phyloP scores from a whole-genome alignment of 2,888 invertebrate genomes.

The Aphidoletes aphidimyza region DNA sequence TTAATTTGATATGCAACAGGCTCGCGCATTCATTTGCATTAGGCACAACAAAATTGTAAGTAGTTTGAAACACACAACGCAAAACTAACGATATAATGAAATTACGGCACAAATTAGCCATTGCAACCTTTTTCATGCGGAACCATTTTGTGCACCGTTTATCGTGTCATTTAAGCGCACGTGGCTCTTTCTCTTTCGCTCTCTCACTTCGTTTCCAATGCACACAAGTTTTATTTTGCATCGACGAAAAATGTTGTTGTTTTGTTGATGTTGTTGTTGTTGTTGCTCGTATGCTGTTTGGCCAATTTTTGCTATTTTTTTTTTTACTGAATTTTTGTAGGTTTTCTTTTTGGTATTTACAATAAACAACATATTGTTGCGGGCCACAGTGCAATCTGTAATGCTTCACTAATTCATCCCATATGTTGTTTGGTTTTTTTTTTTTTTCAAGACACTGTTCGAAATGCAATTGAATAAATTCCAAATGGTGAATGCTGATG shows the following conservation, averaged over 20 bases:
- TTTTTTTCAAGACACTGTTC: neutral
- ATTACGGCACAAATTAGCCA: slow-evolving; percentile 33
- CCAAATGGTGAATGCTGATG: too few relatives aligned
- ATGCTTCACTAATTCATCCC: slow-evolving; percentile 21
- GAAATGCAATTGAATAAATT: too few relatives aligned
- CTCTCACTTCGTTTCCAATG: neutral
- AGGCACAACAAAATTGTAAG: neutral
- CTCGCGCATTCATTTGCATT: neutral
- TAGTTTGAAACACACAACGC: neutral
- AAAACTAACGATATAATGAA: slow-evolving; percentile 40
- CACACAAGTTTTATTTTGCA: too few relatives aligned
- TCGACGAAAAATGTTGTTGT: too few relatives aligned
- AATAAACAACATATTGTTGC: neutral
- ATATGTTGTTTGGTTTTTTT: neutral
- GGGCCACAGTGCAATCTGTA: neutral
- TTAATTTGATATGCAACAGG: neutral
- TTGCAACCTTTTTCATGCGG: slow-evolving; percentile 11
- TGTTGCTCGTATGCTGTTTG: too few relatives aligned
- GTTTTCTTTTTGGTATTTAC: neutral
- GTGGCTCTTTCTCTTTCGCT: neutral
- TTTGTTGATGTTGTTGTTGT: too few relatives aligned
- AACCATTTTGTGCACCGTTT: slow-evolving; percentile 19
- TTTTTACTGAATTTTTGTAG: neutral
- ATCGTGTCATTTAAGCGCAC: slow-evolving; percentile 31
- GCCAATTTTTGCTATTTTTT: too few relatives aligned